Evolutionary conservation across 2,888 invertebrate genomes (phyloP).

Genomic region (Agonopterix alstromeriana): DNA sequence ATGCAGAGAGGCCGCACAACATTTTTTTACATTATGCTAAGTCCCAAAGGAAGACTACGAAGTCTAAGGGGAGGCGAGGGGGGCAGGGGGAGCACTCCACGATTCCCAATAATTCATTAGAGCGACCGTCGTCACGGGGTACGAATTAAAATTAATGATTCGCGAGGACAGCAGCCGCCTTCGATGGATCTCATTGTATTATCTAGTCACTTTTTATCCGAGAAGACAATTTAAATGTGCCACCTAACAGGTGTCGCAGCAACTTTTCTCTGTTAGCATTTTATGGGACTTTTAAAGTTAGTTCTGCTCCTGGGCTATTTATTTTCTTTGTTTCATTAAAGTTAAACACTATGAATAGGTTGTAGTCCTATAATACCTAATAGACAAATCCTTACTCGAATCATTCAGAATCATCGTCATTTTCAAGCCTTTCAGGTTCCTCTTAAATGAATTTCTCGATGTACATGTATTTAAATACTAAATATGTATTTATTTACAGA

Average conservation of each 20-base stretch:
- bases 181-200: slow-evolving; percentile 57
- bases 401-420: too few species aligned
- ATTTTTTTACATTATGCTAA: slow-evolving; percentile 75
- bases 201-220: slow-evolving; percentile 67
- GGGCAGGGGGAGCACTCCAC: slow-evolving; percentile 47
- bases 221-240: slow-evolving; percentile 57
- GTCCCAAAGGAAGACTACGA: slow-evolving; percentile 63
- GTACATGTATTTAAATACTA: too few species aligned
- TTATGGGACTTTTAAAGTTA: slow-evolving; percentile 29
- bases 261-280: slow-evolving; percentile 49
- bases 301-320: slow-evolving; percentile 9
- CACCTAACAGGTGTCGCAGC: slow-evolving; percentile 54
- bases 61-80: slow-evolving; percentile 35
- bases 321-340: slow-evolving; percentile 8
- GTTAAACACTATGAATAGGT: background rate
- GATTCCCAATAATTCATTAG: slow-evolving; percentile 76
- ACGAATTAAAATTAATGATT: slow-evolving; percentile 77
- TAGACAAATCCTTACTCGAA: too few species aligned
- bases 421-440: too few species aligned
- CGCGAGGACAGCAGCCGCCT: slow-evolving; percentile 59
- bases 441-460: too few species aligned
- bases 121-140: slow-evolving; percentile 65
- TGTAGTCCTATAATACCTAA: too few species aligned
- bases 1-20: slow-evolving; percentile 64
- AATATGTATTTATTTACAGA: too few species aligned